Evolutionary conservation across 2,888 invertebrate genomes (phyloP), one percentile per base, ranked within the genome.

Genomic region (Thelaira solivaga): DNA sequence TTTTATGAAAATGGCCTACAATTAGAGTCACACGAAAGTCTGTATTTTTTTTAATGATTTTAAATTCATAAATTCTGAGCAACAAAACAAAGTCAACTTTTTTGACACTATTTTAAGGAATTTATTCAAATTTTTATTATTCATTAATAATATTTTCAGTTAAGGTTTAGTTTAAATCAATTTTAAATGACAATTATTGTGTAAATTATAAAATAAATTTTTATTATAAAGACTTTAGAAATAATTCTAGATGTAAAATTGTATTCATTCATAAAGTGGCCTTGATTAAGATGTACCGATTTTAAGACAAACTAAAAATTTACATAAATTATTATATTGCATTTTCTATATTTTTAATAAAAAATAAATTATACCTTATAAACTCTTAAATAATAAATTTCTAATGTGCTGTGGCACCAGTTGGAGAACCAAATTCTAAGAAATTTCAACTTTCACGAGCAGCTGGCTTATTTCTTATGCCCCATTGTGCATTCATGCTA

Each of bases 381-480:
- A 13, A 89, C 87, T 26, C 84, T 85, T 0, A 89, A 85, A 82
- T 85, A 88, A 74, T 89, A 89, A 5, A 89, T 82, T 53, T 84
- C 75, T 77, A 89, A 78, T 1, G 84, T 82, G 2, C 83, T 80
- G 36, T 92, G 90, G 2, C 91, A 90, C 96, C 96, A 96, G 5
- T 93, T 93, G 0, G 91, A 88, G 41, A 90, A 87, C 96, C 96
- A 96, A 36, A 90, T 86, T 13, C 90, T 87, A 94, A 95, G 90
- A 96, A 96, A 69, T 92, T 90, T 4, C 92, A 89, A 86, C 92
- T 92, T 0, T 92, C 93, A 82, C 93, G 93, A 0, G 93, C 92
- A 8, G 92, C 92, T 0, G 86, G n/a, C n/a, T n/a, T n/a, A n/a
- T n/a, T n/a, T n/a, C n/a, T 85, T 86, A 95, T 95, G 22, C 76